phyloP scores from a whole-genome alignment of 2,797 vertebrate species.

The Myotis findleyi region DNA sequence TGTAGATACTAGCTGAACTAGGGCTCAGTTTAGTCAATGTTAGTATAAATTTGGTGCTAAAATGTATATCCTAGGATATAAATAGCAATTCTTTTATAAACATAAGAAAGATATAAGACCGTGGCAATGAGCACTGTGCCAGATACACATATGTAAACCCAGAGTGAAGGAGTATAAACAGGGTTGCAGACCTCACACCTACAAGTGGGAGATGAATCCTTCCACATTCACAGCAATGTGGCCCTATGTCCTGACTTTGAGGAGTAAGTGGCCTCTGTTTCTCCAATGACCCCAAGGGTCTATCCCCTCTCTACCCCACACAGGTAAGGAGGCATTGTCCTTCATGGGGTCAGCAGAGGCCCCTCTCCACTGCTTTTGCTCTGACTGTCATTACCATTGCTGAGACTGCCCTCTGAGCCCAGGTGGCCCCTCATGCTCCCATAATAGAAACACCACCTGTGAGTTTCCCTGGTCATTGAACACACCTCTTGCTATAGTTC shows the following conservation, averaged over 20 bases:
- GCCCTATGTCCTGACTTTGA: background rate
- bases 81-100: background rate
- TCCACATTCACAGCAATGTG: background rate
- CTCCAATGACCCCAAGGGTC: rapidly evolving
- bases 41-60: background rate
- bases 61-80: background rate
- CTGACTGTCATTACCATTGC: background rate
- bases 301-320: background rate
- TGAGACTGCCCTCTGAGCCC: no score
- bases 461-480: background rate
- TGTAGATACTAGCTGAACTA: background rate
- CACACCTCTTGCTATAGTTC: background rate
- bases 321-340: no score
- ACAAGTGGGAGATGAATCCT: background rate
- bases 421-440: background rate
- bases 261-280: background rate
- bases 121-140: background rate
- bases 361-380: background rate
- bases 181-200: background rate
- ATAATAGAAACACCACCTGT: background rate
- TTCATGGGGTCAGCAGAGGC: background rate
- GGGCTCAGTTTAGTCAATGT: background rate
- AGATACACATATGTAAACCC: background rate
- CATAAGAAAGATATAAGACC: background rate
- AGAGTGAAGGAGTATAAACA: background rate